These are phyloP conservation scores for Poecile atricapillus DNA, from an alignment of 2,113 vertebrate genomes.

Conservation along the genomic window DNA sequence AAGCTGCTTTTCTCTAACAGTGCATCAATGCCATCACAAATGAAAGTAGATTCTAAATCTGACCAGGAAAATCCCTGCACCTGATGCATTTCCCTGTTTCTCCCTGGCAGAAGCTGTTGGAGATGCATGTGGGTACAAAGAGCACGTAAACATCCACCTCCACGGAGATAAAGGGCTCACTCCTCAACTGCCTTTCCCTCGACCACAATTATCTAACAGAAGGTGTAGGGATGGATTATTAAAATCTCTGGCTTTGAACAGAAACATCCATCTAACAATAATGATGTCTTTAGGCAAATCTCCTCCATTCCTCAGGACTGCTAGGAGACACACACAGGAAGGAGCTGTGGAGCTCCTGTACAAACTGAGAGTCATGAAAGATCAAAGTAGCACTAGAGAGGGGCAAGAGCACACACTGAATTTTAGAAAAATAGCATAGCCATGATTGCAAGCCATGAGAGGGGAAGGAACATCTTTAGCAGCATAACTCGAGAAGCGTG, in stretches of 20 bases:
- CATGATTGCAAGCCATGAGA: neutral
- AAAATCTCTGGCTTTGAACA: neutral
- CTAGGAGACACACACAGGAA: neutral
- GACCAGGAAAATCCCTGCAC: neutral
- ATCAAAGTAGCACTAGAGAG: neutral
- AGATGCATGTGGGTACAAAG: neutral
- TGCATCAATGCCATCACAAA: neutral
- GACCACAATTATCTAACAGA: neutral
- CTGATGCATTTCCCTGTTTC: neutral
- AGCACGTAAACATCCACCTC: neutral
- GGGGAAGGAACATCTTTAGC: neutral
- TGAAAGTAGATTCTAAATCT: neutral
- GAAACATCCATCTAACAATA: neutral
- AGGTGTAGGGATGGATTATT: neutral
- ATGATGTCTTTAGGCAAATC: neutral
- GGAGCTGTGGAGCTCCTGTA: neutral
- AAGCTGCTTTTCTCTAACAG: neutral
- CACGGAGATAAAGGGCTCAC: neutral
- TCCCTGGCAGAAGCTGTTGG: neutral
- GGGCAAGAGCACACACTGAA: neutral
- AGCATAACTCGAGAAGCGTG: accelerated
- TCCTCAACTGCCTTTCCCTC: neutral
- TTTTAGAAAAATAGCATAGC: neutral
- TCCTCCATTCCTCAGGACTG: neutral
- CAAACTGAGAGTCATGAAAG: neutral